A percentile compares a stretch with the other conserved stretches of the same genome.
phyloP scores from a whole-genome alignment of 2,797 vertebrate species.

The Typhlichthys eigenmanni region DNA sequence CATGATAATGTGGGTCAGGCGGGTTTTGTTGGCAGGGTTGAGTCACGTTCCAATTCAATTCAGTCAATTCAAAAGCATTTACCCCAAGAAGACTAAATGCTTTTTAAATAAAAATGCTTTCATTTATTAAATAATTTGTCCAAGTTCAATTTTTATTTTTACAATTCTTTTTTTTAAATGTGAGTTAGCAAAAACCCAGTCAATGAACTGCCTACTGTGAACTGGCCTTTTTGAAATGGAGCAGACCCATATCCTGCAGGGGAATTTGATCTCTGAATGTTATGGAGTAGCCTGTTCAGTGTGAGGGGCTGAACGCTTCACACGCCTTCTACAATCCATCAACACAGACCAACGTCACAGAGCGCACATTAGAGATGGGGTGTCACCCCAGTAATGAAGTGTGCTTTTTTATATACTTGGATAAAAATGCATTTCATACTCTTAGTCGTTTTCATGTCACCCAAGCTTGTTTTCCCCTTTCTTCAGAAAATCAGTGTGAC shows the following conservation, averaged over 20 bases:
- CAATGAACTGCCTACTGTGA: slow-evolving; percentile 52
- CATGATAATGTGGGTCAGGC: slow-evolving; percentile 63
- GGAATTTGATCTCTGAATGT: slow-evolving; percentile 73
- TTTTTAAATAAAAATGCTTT: slow-evolving; percentile 70
- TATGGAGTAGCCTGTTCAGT: slow-evolving; percentile 73
- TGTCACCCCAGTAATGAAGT: slow-evolving; percentile 23
- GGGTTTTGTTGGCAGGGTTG: slow-evolving; percentile 48
- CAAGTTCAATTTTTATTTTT: slow-evolving; percentile 38
- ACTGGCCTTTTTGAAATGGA: slow-evolving; percentile 67
- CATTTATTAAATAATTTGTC: slow-evolving; percentile 68
- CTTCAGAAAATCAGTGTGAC: slow-evolving; percentile 39
- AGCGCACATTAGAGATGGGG: slow-evolving; percentile 45
- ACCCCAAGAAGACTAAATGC: slow-evolving; percentile 45
- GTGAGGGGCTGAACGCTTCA: slow-evolving; percentile 67
- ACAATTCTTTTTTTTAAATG: slow-evolving; percentile 48
- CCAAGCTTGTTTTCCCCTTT: slow-evolving; percentile 47
- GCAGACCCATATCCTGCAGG: slow-evolving; percentile 47
- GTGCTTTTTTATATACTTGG: slow-evolving; percentile 57
- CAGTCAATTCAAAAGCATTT: slow-evolving; percentile 52
- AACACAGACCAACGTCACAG: slow-evolving; percentile 58
- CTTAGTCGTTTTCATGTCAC: slow-evolving; percentile 52
- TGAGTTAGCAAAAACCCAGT: slow-evolving; percentile 50
- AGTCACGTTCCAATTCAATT: slow-evolving; percentile 50
- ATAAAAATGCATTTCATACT: slow-evolving; percentile 57
- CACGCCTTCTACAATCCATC: slow-evolving; percentile 68